phyloP scores from a whole-genome alignment of 1,140 invertebrate species.

The Drosophila setifemur region DNA sequence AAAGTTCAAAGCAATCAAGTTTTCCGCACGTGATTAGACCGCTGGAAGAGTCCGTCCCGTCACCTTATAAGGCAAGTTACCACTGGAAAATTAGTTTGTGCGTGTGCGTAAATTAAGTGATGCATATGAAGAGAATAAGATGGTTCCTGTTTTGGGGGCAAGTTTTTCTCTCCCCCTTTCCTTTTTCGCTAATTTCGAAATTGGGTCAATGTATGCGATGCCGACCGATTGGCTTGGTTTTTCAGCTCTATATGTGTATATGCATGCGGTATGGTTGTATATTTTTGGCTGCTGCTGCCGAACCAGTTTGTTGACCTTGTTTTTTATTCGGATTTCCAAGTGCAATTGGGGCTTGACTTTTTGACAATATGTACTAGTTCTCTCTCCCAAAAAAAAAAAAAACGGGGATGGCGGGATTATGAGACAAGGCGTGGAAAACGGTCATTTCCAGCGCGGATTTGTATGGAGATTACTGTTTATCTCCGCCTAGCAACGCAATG shows the following conservation, averaged over 20 bases:
- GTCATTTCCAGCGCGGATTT: slow-evolving; percentile 9
- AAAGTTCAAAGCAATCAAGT: background rate
- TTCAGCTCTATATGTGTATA: slow-evolving; percentile 11
- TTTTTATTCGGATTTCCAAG: slow-evolving; percentile 67
- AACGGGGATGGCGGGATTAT: slow-evolving; percentile 42
- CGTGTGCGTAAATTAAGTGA: slow-evolving; percentile 1
- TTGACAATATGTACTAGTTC: slow-evolving; percentile 73
- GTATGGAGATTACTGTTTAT: slow-evolving; percentile 18
- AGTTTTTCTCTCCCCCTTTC: slow-evolving; percentile 16
- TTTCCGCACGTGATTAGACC: background rate
- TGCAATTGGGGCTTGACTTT: slow-evolving; percentile 69
- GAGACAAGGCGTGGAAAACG: slow-evolving; percentile 22
- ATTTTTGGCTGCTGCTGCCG: slow-evolving; percentile 47
- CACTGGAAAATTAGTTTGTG: slow-evolving; percentile 18
- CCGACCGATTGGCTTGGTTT: slow-evolving; percentile 3
- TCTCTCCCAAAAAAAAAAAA: slow-evolving; percentile 34
- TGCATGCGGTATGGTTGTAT: slow-evolving; percentile 17
- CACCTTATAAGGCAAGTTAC: slow-evolving; percentile 68
- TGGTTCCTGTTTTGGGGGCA: slow-evolving; percentile 6
- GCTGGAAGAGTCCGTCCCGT: slow-evolving; percentile 2
- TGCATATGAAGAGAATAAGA: background rate
- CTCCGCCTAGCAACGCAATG: slow-evolving; percentile 34
- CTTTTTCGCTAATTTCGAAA: slow-evolving; percentile 59
- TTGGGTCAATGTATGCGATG: slow-evolving; percentile 67
- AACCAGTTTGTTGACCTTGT: slow-evolving; percentile 79